These are phyloP conservation scores for Ophion costatus DNA, from an alignment of 2,888 invertebrate species.

Conservation along the genomic window DNA sequence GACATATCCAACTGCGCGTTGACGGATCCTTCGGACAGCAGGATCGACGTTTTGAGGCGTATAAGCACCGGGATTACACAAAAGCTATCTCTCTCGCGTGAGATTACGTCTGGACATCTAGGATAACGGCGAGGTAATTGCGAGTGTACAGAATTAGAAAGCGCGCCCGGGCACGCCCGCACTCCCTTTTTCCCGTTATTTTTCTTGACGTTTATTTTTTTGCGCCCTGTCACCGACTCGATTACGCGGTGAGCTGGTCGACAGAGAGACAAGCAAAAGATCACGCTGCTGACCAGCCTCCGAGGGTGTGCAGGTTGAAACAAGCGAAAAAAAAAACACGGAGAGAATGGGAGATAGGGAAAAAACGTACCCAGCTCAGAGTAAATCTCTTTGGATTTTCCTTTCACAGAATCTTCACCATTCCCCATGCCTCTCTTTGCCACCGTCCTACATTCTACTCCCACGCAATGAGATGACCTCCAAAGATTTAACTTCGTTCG, in stretches of 20 bases:
- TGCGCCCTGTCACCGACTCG: constrained; percentile 25
- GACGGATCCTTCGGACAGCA: constrained; percentile 12
- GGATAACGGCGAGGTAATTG: constrained; percentile 10
- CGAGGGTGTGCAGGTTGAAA: neutral
- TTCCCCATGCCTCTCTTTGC: neutral
- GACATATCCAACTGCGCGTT: neutral
- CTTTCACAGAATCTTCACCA: constrained; percentile 33
- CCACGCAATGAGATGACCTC: neutral
- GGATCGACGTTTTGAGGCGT: neutral
- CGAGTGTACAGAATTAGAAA: constrained; percentile 28
- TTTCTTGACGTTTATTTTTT: constrained; percentile 13
- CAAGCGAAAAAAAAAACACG: constrained; percentile 6
- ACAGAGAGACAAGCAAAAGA: neutral
- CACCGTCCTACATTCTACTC: neutral
- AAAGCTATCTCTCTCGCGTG: constrained; percentile 23
- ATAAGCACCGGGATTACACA: constrained; percentile 22
- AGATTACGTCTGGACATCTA: constrained; percentile 4
- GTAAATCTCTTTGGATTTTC: constrained; percentile 57
- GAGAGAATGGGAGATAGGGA: constrained; percentile 1
- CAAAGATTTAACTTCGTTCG: constrained; percentile 13
- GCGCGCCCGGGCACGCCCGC: neutral
- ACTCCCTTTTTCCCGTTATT: neutral
- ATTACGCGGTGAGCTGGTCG: constrained; percentile 30
- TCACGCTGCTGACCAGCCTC: constrained; percentile 11
- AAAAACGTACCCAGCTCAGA: constrained; percentile 42